phyloP scores from a whole-genome alignment of 2,888 invertebrate genomes.

The Agrilus cyanescens region DNA sequence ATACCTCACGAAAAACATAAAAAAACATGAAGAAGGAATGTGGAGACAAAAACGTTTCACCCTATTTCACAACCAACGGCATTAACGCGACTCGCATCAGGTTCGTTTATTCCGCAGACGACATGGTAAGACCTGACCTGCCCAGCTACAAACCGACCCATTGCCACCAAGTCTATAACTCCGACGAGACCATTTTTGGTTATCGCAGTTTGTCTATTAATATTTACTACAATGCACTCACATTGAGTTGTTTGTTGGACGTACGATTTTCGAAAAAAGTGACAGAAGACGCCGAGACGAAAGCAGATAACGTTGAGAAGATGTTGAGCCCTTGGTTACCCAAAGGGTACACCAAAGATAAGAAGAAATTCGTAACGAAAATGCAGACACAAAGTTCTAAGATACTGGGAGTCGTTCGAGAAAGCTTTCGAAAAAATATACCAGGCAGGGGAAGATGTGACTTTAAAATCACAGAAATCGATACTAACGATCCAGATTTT shows the following conservation, averaged over 20 bases:
- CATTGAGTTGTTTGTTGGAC: constrained; percentile 68
- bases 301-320: constrained; percentile 24
- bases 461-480: constrained; percentile 75
- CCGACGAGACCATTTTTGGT: constrained; percentile 79
- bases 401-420: constrained; percentile 24
- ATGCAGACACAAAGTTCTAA: constrained; percentile 21
- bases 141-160: no score
- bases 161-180: no score
- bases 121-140: no score
- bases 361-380: constrained; percentile 19
- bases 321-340: constrained; percentile 28
- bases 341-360: constrained; percentile 19
- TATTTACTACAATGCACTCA: constrained; percentile 71
- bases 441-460: constrained; percentile 4
- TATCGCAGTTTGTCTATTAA: constrained; percentile 67
- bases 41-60: no score
- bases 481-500: constrained; percentile 61
- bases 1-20: no score
- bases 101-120: no score
- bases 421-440: constrained; percentile 13
- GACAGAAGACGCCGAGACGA: constrained; percentile 24
- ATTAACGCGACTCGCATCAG: no score
- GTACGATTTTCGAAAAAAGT: constrained; percentile 62
- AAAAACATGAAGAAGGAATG: no score
- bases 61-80: no score